Conservation (phyloP, 2,797 vertebrate species). For the Hipposideros larvatus region DNA sequence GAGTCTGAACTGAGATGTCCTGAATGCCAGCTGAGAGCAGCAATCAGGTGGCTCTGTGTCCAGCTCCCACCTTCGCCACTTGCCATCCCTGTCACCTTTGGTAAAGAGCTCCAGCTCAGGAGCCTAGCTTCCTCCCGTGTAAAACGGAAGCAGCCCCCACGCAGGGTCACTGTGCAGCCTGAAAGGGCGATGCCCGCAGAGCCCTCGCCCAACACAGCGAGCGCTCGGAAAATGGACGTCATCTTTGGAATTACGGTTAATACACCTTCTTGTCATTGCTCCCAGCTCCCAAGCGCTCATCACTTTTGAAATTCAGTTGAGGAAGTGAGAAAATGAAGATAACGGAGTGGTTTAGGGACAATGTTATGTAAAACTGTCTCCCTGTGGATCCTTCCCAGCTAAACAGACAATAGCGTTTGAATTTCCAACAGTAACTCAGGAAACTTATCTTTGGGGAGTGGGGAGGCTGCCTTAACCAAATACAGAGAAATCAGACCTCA, state of each 20-base stretch:
- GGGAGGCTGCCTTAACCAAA: slow-evolving; percentile 45
- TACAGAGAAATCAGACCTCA: slow-evolving; percentile 21
- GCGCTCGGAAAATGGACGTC: rapidly evolving
- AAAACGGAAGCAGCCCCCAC: neutral
- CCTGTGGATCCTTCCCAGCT: slow-evolving; percentile 36
- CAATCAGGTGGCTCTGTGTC: neutral
- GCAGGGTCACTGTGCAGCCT: neutral
- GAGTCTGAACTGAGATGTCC: neutral
- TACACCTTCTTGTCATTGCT: neutral
- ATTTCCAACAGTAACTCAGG: slow-evolving; percentile 60
- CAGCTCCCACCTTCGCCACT: neutral
- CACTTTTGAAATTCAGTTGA: neutral
- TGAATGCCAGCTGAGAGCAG: neutral
- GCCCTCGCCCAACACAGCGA: neutral
- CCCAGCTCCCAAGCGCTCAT: neutral
- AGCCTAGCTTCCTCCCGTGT: too few species aligned
- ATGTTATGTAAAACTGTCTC: slow-evolving; percentile 59
- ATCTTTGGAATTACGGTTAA: neutral
- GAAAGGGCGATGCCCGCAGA: neutral
- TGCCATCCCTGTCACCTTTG: neutral
- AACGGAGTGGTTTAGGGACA: slow-evolving; percentile 62
- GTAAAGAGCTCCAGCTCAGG: neutral
- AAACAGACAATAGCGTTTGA: slow-evolving; percentile 52
- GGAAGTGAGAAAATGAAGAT: slow-evolving; percentile 69
- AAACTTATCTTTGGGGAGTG: neutral